Evolutionary conservation across 2,113 vertebrate species (phyloP).

Genomic region (Microcebus lehilahytsara): DNA sequence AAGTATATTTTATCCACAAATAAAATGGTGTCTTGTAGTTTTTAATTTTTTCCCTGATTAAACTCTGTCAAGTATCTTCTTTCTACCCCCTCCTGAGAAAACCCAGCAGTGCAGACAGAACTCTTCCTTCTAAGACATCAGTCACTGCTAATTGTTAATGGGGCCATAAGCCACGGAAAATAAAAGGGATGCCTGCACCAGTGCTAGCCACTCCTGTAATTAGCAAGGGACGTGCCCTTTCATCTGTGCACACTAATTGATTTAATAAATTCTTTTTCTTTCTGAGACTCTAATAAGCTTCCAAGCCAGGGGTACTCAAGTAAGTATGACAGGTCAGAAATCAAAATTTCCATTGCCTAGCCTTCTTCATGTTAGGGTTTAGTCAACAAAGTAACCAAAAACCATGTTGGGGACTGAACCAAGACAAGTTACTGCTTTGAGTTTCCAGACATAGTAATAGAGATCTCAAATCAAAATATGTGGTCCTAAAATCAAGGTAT

Average conservation of each 20-base stretch:
- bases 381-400: neutral
- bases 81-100: conserved; percentile 74
- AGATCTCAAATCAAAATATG: neutral
- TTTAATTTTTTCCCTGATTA: neutral
- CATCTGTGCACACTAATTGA: conserved; percentile 26
- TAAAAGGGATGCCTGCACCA: conserved; percentile 13
- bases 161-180: conserved; percentile 45
- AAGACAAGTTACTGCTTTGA: neutral
- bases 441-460: neutral
- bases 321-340: neutral
- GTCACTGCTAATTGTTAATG: conserved; percentile 67
- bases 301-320: neutral
- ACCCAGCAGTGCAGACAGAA: conserved; percentile 53
- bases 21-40: neutral
- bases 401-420: neutral
- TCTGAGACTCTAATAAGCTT: neutral
- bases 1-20: conserved; percentile 44
- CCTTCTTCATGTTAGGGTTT: neutral
- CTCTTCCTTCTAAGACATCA: conserved; percentile 58
- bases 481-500: neutral
- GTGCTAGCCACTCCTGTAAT: neutral
- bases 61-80: conserved; percentile 37
- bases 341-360: neutral
- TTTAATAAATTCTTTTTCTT: conserved; percentile 60
- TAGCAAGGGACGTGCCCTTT: conserved; percentile 29